Percentiles rank a stretch among this genome's conserved stretches.
Evolutionary conservation across 2,888 invertebrate genomes (phyloP).

Genomic region (Odiellus spinosus): DNA sequence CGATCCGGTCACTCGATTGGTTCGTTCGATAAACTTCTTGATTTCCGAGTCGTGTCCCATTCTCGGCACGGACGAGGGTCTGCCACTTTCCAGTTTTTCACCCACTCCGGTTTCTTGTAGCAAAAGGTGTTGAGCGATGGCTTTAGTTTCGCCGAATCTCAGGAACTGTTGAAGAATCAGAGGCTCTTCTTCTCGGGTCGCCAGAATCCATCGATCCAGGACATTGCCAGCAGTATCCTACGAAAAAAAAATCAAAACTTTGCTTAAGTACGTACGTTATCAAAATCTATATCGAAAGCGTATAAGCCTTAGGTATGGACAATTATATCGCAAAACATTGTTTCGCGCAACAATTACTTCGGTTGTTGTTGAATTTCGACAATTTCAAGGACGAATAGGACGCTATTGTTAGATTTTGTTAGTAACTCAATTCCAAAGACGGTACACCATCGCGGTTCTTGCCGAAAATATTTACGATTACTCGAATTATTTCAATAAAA

Average conservation of each 20-base stretch:
- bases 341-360: too few species aligned
- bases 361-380: too few species aligned
- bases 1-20: slow-evolving; percentile 21
- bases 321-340: too few species aligned
- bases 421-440: too few species aligned
- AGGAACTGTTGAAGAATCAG: slow-evolving; percentile 81
- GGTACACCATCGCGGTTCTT: too few species aligned
- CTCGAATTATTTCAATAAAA: too few species aligned
- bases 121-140: slow-evolving; percentile 50
- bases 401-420: too few species aligned
- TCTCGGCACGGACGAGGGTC: slow-evolving; percentile 12
- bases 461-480: too few species aligned
- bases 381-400: too few species aligned
- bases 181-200: slow-evolving; percentile 73
- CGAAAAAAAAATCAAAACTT: slow-evolving; percentile 29
- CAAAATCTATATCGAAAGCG: too few species aligned
- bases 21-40: slow-evolving; percentile 40
- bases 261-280: too few species aligned
- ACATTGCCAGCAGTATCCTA: slow-evolving; percentile 66
- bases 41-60: slow-evolving; percentile 34
- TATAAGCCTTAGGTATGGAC: too few species aligned
- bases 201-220: slow-evolving; percentile 75
- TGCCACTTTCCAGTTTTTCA: neutral
- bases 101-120: slow-evolving; percentile 11
- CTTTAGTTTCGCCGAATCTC: slow-evolving; percentile 72